A percentile compares a stretch with the other conserved stretches of the same genome.
Evolutionary conservation across 2,797 vertebrate species (phyloP).

Genomic region (Hydrocynus forskahlii): DNA sequence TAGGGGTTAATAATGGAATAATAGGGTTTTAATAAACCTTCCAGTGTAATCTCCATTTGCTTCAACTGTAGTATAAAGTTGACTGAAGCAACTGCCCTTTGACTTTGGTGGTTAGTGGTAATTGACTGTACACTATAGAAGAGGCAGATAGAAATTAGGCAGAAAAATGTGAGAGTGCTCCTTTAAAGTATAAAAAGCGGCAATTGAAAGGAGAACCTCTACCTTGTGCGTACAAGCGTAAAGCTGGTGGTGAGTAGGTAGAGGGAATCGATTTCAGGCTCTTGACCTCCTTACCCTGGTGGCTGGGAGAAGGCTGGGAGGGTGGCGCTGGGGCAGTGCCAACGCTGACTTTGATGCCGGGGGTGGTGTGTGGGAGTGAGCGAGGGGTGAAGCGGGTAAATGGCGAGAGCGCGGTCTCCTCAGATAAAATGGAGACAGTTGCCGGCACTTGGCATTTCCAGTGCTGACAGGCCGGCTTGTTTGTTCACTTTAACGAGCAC

Average conservation of each 20-base stretch:
- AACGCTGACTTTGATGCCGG: slow-evolving; percentile 71
- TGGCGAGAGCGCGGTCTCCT: slow-evolving; percentile 82
- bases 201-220: background rate
- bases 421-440: slow-evolving; percentile 93
- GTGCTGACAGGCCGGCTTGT: slow-evolving; percentile 94
- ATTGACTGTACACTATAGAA: no score
- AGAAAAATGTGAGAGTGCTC: background rate
- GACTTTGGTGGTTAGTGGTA: background rate
- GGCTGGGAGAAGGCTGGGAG: slow-evolving; percentile 46
- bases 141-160: background rate
- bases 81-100: background rate
- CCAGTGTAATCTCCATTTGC: no score
- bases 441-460: slow-evolving; percentile 98
- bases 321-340: slow-evolving; percentile 25
- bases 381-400: slow-evolving; percentile 72
- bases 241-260: slow-evolving; percentile 45
- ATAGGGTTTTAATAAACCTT: no score
- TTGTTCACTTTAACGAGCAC: slow-evolving; percentile 99
- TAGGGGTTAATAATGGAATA: no score
- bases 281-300: slow-evolving; percentile 74
- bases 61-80: background rate
- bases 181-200: background rate
- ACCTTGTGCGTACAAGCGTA: slow-evolving; percentile 11
- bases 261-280: slow-evolving; percentile 73
- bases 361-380: slow-evolving; percentile 61